A percentile compares a stretch with the other conserved stretches of the same genome.
phyloP scores from a whole-genome alignment of 53 echinoderm and acorn worm species.

The Arbacia lixula region DNA sequence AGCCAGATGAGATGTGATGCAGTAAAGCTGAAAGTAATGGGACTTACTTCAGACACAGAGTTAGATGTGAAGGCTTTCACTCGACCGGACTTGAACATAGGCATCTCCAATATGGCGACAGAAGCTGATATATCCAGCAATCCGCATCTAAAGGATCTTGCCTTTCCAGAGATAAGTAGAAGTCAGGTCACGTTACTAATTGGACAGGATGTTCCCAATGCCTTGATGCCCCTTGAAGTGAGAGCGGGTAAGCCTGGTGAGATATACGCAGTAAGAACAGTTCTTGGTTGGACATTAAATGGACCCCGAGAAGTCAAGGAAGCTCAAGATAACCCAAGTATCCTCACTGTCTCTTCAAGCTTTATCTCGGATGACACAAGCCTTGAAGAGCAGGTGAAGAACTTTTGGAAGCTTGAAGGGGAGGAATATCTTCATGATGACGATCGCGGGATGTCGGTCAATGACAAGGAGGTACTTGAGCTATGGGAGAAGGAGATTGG shows the following conservation, averaged over 20 bases:
- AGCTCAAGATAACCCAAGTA: background rate
- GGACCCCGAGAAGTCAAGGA: constrained; percentile 50
- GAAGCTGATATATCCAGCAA: constrained; percentile 37
- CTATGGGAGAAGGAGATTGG: constrained; percentile 9
- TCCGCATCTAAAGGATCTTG: constrained; percentile 35
- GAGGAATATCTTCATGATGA: constrained; percentile 15
- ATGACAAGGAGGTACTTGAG: constrained; percentile 4
- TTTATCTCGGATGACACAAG: background rate
- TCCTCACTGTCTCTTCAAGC: background rate
- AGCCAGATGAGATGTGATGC: background rate
- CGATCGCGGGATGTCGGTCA: constrained; percentile 22
- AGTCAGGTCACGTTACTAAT: constrained; percentile 54
- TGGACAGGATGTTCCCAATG: constrained; percentile 70
- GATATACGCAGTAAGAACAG: constrained; percentile 51
- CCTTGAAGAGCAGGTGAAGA: constrained; percentile 8
- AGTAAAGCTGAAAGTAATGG: background rate
- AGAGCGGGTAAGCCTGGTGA: constrained; percentile 43
- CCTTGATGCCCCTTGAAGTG: constrained; percentile 64
- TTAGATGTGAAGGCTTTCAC: background rate
- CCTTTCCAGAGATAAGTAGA: background rate
- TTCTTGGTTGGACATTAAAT: constrained; percentile 66
- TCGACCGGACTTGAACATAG: constrained; percentile 19
- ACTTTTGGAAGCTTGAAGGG: constrained; percentile 26
- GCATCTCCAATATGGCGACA: constrained; percentile 2
- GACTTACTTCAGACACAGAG: background rate